A percentile compares a stretch with the other conserved stretches of the same genome.
These are phyloP conservation scores for Pristiophorus japonicus DNA, from an alignment of 2,113 vertebrate genomes.

Conservation along the genomic window DNA sequence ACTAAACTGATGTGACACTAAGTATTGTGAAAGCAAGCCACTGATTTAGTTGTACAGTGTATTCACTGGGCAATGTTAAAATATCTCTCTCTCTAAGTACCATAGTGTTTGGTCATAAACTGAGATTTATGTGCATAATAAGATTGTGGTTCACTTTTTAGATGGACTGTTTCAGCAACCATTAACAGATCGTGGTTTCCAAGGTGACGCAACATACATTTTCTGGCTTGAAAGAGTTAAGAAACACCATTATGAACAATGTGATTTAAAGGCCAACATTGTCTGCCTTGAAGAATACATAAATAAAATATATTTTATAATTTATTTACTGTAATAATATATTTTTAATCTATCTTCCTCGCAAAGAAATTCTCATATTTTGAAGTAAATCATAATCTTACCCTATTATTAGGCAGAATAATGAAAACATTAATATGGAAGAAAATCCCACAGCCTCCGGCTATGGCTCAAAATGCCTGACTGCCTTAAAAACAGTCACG, in stretches of 20 bases:
- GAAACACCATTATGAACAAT: neutral
- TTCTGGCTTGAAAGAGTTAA: neutral
- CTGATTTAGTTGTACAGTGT: neutral
- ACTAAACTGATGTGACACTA: neutral
- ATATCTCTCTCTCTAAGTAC: neutral
- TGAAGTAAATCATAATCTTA: neutral
- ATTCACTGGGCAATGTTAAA: conserved; percentile 10
- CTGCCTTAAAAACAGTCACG: neutral
- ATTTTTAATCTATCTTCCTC: neutral
- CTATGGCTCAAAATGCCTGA: neutral
- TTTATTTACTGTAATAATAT: neutral
- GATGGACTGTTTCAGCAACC: neutral
- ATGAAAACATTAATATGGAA: neutral
- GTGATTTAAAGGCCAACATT: neutral
- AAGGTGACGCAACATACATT: neutral
- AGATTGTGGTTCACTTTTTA: neutral
- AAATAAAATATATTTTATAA: neutral
- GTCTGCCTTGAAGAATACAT: neutral
- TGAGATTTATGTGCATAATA: neutral
- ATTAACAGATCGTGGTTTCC: conserved; percentile 3
- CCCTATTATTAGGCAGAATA: neutral
- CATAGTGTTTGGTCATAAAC: neutral
- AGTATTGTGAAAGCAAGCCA: neutral
- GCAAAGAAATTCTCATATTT: neutral
- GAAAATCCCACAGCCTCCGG: neutral